A percentile compares a stretch with the other conserved stretches of the same genome.
phyloP scores from a whole-genome alignment of 2,888 invertebrate species.

The Cantharis rufa region DNA sequence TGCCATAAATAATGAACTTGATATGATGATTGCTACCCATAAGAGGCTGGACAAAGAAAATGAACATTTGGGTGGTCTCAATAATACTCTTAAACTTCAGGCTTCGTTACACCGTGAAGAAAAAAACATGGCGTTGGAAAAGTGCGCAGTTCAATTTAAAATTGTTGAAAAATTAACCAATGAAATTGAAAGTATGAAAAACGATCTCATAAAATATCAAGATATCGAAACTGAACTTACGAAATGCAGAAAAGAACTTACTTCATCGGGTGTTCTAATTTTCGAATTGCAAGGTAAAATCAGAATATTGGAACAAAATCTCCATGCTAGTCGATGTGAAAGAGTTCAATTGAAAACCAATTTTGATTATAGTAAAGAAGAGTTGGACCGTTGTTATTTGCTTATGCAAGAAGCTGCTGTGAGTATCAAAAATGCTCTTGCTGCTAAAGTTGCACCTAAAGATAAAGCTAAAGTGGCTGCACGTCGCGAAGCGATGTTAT shows the following conservation, averaged over 20 bases:
- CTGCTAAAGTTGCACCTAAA: constrained; percentile 53
- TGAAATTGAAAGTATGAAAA: constrained; percentile 56
- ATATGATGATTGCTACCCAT: constrained; percentile 66
- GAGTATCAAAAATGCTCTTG: constrained; percentile 64
- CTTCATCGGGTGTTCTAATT: accelerated
- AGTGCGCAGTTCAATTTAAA: constrained; percentile 65
- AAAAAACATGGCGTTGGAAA: constrained; percentile 66
- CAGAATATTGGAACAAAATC: constrained; percentile 58
- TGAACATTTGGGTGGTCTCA: constrained; percentile 62
- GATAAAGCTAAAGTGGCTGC: constrained; percentile 58
- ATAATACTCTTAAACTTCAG: constrained; percentile 60
- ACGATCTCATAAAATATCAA: background rate
- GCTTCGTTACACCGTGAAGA: constrained; percentile 65
- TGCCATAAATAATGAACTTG: constrained; percentile 77
- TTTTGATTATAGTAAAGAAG: constrained; percentile 56
- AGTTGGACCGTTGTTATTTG: constrained; percentile 61
- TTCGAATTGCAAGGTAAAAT: constrained; percentile 40
- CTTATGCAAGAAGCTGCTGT: constrained; percentile 67
- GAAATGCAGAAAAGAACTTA: background rate
- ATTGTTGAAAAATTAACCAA: constrained; percentile 66
- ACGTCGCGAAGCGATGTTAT: constrained; percentile 62
- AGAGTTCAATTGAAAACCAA: constrained; percentile 58
- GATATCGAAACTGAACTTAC: background rate
- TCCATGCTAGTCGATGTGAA: constrained; percentile 59
- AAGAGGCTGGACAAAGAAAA: constrained; percentile 67